A percentile compares a stretch with the other conserved stretches of the same genome.
These are phyloP conservation scores for Patella pellucida DNA, from an alignment of 2,888 invertebrate species.

Conservation along the genomic window DNA sequence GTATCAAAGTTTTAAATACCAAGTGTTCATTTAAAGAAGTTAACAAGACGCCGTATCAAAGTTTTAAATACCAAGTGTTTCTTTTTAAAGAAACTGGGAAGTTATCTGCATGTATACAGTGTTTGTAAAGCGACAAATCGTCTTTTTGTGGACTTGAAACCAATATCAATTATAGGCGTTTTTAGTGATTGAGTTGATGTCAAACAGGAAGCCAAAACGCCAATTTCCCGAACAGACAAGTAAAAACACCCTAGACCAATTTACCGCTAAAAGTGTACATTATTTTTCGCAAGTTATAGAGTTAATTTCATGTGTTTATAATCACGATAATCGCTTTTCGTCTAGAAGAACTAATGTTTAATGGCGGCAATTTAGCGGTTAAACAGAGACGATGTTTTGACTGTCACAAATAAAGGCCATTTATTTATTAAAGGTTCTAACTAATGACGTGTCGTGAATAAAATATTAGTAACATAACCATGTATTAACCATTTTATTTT, in stretches of 20 bases:
- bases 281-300: background rate
- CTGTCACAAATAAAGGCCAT: background rate
- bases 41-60: no score
- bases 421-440: background rate
- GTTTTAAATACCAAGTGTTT: no score
- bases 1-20: no score
- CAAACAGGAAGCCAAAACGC: no score
- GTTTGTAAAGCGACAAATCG: no score
- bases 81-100: no score
- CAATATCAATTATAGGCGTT: no score
- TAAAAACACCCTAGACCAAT: constrained; percentile 3
- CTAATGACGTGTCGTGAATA: constrained; percentile 1
- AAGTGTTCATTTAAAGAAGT: no score
- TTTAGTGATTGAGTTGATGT: no score
- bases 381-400: background rate
- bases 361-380: background rate
- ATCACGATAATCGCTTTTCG: background rate
- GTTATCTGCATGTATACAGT: no score
- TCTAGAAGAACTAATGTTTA: background rate
- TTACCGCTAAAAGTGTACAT: background rate
- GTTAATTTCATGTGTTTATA: constrained; percentile 8
- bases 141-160: no score
- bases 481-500: constrained; percentile 10
- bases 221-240: background rate
- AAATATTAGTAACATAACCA: background rate